Conservation (phyloP, 2,113 vertebrate species). For the Maccullochella peelii region DNA sequence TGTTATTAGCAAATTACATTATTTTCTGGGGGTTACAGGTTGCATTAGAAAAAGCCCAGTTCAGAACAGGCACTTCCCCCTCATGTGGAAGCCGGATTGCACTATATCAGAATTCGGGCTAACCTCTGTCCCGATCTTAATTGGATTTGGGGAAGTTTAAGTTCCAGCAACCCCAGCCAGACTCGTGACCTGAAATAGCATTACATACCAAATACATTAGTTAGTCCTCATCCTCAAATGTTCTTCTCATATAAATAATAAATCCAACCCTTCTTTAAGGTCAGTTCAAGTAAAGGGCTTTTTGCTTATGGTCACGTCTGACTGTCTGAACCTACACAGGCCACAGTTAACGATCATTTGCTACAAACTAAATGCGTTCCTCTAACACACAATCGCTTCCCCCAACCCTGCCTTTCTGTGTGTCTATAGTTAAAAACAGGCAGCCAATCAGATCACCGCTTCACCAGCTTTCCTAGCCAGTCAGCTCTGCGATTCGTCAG, state of each 20-base stretch:
- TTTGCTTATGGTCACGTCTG: not conserved
- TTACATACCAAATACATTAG: too few species aligned
- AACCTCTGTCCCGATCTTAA: not conserved
- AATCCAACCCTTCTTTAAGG: too few species aligned
- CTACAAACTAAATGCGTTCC: not conserved
- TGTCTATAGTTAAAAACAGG: conserved; percentile 75
- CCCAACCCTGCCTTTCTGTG: conserved; percentile 66
- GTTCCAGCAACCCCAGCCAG: too few species aligned
- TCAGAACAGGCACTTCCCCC: not conserved
- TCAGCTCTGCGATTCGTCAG: conserved; percentile 65
- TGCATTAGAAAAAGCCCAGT: not conserved
- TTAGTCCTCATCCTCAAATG: too few species aligned
- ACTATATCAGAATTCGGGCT: not conserved
- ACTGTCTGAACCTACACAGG: too few species aligned
- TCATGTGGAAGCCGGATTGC: not conserved
- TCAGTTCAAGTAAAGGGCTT: not conserved
- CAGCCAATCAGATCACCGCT: conserved; percentile 76
- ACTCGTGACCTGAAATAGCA: too few species aligned
- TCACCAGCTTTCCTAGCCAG: conserved; percentile 79
- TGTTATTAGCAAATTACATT: not conserved
- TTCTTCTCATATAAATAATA: too few species aligned
- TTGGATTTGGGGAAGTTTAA: not conserved
- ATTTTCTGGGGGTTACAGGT: not conserved
- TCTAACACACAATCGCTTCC: conserved; percentile 7
- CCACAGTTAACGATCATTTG: not conserved